Base-by-base conservation (phyloP, 2,113 vertebrate genomes). In the Xenotilapia leptura region DNA sequence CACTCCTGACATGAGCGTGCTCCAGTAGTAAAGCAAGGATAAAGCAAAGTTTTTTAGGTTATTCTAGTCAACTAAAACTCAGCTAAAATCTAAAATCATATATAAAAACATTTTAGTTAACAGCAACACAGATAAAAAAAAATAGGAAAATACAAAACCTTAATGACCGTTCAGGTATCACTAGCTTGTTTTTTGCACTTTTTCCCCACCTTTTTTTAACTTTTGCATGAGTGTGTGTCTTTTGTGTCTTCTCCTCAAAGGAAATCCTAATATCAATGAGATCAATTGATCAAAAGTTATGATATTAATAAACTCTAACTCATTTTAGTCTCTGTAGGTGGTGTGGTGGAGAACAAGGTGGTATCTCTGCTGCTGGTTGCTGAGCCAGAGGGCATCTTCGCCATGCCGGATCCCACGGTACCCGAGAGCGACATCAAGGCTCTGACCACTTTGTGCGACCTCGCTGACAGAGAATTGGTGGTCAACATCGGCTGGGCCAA, bases 401-500 rank as follows among this genome's bases (percentile, higher is more conserved):
- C 98, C 94, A 99, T 99, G 98, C 98, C 98, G 49, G 98, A 99
- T 93, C 98, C 98, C 45, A 98, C 98, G 6, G 97, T 99, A 77
- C 98, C 98, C 0, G 98, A 99, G 94, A 98, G 98, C 73, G 98
- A 99, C 97, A 99, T 99, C 96, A 99, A 99, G 96, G 98, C 98
- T 14, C 97, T 99, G 93, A 99, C 98, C 36, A 99, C 98, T 26
- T 97, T 99, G 94, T 99, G 98, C 55, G 98, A 99, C 95, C 96
- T 99, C 93, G 98, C 98, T 2, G 98, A 99, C 95, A 96, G 98
- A 68, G 98, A 99, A 93, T 92, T 99, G 93, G 98, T 99, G 95
- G 98, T 99, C 84, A 99, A 99, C 96, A 99, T 99, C 87, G 98
- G 98, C 95, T 99, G 98, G 98, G 98, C 98, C 89, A 99, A 99